These are phyloP conservation scores for Clarias laeviceps DNA, from an alignment of 2,797 vertebrate species.

Conservation along the genomic window DNA sequence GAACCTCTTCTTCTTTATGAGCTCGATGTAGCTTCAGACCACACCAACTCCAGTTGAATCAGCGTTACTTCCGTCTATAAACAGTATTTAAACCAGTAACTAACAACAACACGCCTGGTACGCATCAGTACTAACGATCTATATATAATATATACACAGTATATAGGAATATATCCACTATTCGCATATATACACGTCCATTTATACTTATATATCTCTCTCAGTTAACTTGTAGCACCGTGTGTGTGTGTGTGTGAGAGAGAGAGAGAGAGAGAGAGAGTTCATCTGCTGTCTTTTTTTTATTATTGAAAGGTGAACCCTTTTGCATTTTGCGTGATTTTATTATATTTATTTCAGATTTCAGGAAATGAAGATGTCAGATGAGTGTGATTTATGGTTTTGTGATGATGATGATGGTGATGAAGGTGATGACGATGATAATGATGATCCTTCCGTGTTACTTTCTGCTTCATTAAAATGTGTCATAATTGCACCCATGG, in stretches of 20 bases:
- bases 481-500: constrained; percentile 56
- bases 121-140: constrained; percentile 63
- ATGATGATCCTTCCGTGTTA: constrained; percentile 63
- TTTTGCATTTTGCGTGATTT: not conserved
- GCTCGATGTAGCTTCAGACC: constrained; percentile 32
- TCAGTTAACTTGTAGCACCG: constrained; percentile 1
- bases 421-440: constrained; percentile 1
- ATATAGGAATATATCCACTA: constrained; percentile 61
- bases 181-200: constrained; percentile 66
- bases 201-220: constrained; percentile 56
- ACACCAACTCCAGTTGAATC: constrained; percentile 44
- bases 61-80: constrained; percentile 59
- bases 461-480: constrained; percentile 71
- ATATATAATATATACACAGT: constrained; percentile 39
- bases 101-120: constrained; percentile 64
- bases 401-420: constrained; percentile 36
- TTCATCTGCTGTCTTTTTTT: not conserved
- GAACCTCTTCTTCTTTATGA: constrained; percentile 35
- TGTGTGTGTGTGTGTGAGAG: not conserved
- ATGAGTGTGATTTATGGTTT: not conserved
- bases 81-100: constrained; percentile 65
- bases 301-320: not conserved
- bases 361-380: not conserved
- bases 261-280: not conserved
- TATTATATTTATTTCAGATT: not conserved